phyloP scores from a whole-genome alignment of 2,113 vertebrate genomes.

The Hystrix cristata region DNA sequence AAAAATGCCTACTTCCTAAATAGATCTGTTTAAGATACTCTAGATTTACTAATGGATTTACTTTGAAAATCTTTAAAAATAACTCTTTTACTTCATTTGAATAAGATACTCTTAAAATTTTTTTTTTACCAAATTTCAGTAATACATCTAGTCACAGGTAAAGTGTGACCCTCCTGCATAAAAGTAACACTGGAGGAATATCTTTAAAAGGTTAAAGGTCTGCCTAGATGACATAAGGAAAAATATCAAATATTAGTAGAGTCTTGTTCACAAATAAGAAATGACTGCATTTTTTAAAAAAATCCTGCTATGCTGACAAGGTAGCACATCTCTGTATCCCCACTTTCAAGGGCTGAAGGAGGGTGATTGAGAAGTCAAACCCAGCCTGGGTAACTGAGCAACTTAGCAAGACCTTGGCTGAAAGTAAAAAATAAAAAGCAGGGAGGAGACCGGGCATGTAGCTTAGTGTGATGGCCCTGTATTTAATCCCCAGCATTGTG shows the following conservation, averaged over 20 bases:
- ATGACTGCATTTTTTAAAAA: background rate
- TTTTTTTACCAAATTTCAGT: constrained; percentile 30
- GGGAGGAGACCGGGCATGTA: background rate
- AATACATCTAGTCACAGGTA: background rate
- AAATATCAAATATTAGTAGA: background rate
- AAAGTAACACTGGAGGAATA: background rate
- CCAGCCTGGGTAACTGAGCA: background rate
- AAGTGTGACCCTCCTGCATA: background rate
- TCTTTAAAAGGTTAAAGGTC: background rate
- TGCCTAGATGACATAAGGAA: background rate
- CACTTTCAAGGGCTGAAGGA: background rate
- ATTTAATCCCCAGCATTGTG: background rate
- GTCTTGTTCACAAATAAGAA: constrained; percentile 11
- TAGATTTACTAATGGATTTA: background rate
- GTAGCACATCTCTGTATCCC: background rate
- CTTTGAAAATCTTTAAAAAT: background rate
- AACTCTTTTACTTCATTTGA: background rate
- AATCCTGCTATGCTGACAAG: background rate
- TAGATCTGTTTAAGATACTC: background rate
- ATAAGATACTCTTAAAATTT: background rate
- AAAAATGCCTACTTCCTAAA: background rate
- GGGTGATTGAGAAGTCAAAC: background rate
- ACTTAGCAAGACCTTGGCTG: background rate
- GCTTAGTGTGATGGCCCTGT: background rate
- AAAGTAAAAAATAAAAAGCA: background rate